Evolutionary conservation across 2,113 vertebrate genomes (phyloP).

Genomic region (Coptodon rendalli): DNA sequence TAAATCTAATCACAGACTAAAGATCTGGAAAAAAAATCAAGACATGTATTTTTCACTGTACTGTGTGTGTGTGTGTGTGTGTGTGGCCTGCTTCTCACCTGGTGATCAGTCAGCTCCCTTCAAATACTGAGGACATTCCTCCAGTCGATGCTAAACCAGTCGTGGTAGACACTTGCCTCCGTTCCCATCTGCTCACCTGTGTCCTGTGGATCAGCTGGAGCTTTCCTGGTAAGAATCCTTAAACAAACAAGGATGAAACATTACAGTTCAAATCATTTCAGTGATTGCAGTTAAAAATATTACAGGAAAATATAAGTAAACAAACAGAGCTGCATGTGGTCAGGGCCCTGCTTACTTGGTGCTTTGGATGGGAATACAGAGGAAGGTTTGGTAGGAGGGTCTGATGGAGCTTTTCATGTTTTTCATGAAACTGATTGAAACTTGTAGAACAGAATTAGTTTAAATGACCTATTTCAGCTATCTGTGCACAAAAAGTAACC

Average conservation of each 20-base stretch:
- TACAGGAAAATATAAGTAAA: neutral
- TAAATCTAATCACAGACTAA: neutral
- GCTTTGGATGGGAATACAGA: neutral
- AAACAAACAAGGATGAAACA: neutral
- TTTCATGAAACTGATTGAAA: neutral
- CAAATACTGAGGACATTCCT: neutral
- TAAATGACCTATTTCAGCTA: neutral
- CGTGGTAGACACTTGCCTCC: neutral
- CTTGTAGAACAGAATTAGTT: neutral
- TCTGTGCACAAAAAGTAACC: neutral
- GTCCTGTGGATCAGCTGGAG: neutral
- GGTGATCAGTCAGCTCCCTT: no score
- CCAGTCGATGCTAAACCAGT: neutral
- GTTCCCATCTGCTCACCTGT: neutral
- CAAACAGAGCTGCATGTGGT: neutral
- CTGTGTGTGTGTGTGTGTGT: accelerated
- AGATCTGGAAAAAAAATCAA: neutral
- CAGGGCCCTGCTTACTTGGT: neutral
- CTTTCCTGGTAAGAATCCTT: neutral
- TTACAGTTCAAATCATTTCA: neutral
- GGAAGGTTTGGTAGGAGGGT: neutral
- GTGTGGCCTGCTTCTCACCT: accelerated
- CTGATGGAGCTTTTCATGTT: neutral
- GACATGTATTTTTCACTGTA: neutral
- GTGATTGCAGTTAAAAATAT: neutral